Base-by-base conservation (phyloP, 1,140 invertebrate species). In the Heterodera schachtii region DNA sequence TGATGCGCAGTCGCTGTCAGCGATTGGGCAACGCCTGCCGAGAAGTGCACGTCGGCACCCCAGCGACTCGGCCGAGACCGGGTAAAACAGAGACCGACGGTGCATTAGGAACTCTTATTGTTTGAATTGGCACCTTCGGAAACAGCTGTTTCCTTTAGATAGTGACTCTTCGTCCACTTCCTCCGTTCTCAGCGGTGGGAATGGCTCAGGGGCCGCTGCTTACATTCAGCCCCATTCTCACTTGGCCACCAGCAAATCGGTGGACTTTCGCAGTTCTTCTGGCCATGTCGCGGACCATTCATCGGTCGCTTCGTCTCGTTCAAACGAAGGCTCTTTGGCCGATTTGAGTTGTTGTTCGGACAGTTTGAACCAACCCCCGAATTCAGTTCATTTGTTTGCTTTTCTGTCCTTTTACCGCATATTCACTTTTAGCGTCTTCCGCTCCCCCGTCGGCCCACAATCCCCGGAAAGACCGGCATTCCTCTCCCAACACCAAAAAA, bases 321-420 rank as follows among this genome's bases (percentile, higher is more conserved):
- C 82, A n/a, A 84, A 83, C 47, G 82, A 83, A 64, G 81, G 81
- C 13, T 83, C 82, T n/a, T 43, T 83, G 71, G 75, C 57, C 77
- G 82, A 83, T 52, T 66, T 83, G 41, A 84, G 66, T 47, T 31
- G 43, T 21, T 67, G 60, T 80, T 80, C 79, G 60, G 75, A 80
- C 1, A 49, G 69, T 41, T 46, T 43, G 44, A 83, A 47, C 5
- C 60, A 73, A 16, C 60, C 73, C 19, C 44, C 82, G 43, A 83
- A 84, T 83, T 83, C 82, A 44, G 82, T 83, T 66, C 6, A 52
- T 52, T 52, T 11, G 6, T 46, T 11, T 70, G 41, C 46, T 69
- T 70, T 78, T 70, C 31, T 13, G 13, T 31, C 41, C 47, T 41
- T 70, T 78, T 16, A 19, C 47, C n/a, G 31, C 21, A 43, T 43